A percentile compares a stretch with the other conserved stretches of the same genome.
Evolutionary conservation across 2,113 vertebrate genomes (phyloP).

Genomic region (Neopipo cinnamomea): DNA sequence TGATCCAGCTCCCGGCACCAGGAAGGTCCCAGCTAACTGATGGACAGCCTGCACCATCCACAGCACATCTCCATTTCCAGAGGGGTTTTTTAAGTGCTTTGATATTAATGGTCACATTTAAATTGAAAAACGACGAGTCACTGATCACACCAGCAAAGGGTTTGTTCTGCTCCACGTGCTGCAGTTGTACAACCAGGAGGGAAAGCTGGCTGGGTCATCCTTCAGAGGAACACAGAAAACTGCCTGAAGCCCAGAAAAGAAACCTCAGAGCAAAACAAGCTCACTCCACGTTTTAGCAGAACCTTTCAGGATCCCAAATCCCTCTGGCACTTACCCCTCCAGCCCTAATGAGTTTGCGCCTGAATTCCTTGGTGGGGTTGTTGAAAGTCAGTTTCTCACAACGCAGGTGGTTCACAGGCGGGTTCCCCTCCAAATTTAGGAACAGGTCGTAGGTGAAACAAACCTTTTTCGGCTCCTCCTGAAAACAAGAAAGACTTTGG

Average conservation of each 20-base stretch:
- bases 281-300: not conserved
- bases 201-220: not conserved
- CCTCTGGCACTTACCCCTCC: slow-evolving; percentile 85
- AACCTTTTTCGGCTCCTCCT: slow-evolving; percentile 98
- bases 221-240: not conserved
- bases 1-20: not conserved
- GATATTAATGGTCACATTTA: not conserved
- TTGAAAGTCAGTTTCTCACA: slow-evolving; percentile 99
- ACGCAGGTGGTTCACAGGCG: slow-evolving; percentile 96
- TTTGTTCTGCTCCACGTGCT: not conserved
- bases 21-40: not conserved
- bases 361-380: slow-evolving; percentile 97
- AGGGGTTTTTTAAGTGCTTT: not conserved
- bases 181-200: not conserved
- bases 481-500: slow-evolving; percentile 3
- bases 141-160: not conserved
- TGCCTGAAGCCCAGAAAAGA: not conserved
- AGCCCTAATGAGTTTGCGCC: slow-evolving; percentile 92
- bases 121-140: not conserved
- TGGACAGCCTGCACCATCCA: not conserved
- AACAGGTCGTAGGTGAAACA: slow-evolving; percentile 98
- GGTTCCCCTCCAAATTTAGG: slow-evolving; percentile 97
- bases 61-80: not conserved
- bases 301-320: not conserved
- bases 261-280: not conserved